Conservation (phyloP, 2,797 vertebrate genomes). For the Gymnocypris eckloni region DNA sequence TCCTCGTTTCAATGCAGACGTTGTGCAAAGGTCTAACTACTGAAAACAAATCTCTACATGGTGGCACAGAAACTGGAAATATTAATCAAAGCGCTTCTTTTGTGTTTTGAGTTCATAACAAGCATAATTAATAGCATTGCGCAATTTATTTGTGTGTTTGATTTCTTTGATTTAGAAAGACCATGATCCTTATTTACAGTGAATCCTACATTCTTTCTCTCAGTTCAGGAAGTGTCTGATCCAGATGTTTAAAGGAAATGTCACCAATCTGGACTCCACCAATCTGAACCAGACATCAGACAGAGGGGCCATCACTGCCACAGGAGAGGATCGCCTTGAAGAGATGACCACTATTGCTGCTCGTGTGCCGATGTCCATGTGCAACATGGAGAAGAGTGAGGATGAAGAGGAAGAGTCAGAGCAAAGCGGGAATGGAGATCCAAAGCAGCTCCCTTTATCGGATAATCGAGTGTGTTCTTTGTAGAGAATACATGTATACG, state of each 20-base stretch:
- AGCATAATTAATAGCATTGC: neutral
- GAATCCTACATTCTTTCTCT: slow-evolving; percentile 39
- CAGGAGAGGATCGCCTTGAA: slow-evolving; percentile 75
- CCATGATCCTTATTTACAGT: neutral
- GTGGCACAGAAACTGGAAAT: neutral
- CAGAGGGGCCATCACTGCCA: slow-evolving; percentile 70
- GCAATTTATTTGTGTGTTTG: neutral
- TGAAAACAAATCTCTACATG: neutral
- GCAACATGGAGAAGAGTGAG: slow-evolving; percentile 53
- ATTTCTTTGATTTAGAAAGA: neutral
- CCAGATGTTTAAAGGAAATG: slow-evolving; percentile 81
- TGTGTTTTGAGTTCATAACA: neutral
- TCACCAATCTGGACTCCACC: slow-evolving; percentile 67
- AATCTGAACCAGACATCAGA: slow-evolving; percentile 77
- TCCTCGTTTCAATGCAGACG: slow-evolving; percentile 32
- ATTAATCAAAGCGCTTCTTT: neutral
- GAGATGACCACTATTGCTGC: slow-evolving; percentile 80
- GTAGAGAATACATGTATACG: slow-evolving; percentile 44
- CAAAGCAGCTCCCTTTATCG: slow-evolving; percentile 50
- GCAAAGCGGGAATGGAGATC: slow-evolving; percentile 47
- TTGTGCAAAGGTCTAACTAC: slow-evolving; percentile 22
- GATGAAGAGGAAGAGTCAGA: slow-evolving; percentile 52
- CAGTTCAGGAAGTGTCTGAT: slow-evolving; percentile 91
- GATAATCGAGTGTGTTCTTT: slow-evolving; percentile 55
- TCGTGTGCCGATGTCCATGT: slow-evolving; percentile 67